A percentile compares a stretch with the other conserved stretches of the same genome.
Evolutionary conservation across 2,113 vertebrate species (phyloP).

Genomic region (Plotosus lineatus): DNA sequence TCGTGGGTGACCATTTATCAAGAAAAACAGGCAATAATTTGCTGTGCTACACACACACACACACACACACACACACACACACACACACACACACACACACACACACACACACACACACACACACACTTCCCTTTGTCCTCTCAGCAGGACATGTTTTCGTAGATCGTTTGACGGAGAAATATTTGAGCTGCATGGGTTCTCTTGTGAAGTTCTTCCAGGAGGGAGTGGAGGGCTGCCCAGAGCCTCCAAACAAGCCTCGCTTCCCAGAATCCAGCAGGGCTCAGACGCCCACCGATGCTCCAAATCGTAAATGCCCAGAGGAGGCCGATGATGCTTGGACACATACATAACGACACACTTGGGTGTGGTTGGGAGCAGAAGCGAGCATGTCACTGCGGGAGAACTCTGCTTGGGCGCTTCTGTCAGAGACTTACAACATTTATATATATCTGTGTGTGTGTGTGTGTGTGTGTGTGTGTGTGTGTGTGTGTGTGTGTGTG

Average conservation of each 20-base stretch:
- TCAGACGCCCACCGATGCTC: slow-evolving; percentile 65
- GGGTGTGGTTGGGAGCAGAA: background rate
- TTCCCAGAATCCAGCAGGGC: slow-evolving; percentile 75
- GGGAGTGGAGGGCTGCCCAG: slow-evolving; percentile 67
- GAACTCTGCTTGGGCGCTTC: slow-evolving; percentile 8
- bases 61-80: slow-evolving; percentile 39
- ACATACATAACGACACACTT: slow-evolving; percentile 43
- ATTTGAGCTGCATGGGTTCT: slow-evolving; percentile 72
- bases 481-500: too few species aligned
- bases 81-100: slow-evolving; percentile 32
- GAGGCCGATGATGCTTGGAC: slow-evolving; percentile 54
- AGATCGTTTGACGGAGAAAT: slow-evolving; percentile 76
- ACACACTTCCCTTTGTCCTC: slow-evolving; percentile 62
- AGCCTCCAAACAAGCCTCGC: slow-evolving; percentile 68
- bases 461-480: too few species aligned
- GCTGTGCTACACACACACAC: slow-evolving; percentile 20
- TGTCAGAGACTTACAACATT: background rate
- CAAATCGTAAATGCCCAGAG: slow-evolving; percentile 57
- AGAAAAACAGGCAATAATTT: slow-evolving; percentile 38
- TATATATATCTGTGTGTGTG: too few species aligned
- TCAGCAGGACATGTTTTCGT: slow-evolving; percentile 74
- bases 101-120: slow-evolving; percentile 23
- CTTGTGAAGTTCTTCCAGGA: slow-evolving; percentile 69
- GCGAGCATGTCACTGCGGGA: slow-evolving; percentile 13
- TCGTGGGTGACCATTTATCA: slow-evolving; percentile 9